Evolutionary conservation across 2,113 vertebrate genomes (phyloP), one percentile per base, ranked within the genome.

Genomic region (Phaetusa simplex): DNA sequence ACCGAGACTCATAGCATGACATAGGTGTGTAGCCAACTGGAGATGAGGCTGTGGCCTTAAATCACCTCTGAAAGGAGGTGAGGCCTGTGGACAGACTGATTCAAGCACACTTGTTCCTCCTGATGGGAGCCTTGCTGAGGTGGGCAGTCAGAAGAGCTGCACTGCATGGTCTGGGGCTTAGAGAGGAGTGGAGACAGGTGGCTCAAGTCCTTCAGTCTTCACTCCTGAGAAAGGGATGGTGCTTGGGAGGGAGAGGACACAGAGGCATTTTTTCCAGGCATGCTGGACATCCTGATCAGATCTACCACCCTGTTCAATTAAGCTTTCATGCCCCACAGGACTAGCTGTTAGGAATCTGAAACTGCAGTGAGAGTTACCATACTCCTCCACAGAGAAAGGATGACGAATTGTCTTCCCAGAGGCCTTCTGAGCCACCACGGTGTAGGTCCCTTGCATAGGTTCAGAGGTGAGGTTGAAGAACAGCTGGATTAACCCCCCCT

Each of bases 381-480:
- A 98, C 78, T 98, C 98, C 27, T 98, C 94, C 93, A 98, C 98
- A 4, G 72, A 89, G 94, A 98, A 98, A 30, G 32, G 1, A 14
- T 97, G 97, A 12, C 10, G 30, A 52, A 74, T 7, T 1, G 1
- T 95, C 8, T 21, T 64, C 20, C 95, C 96, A 12, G 94, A 90
- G 12, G 71, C 24, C 61, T 97, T 97, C 77, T 95, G 55, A 36
- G 72, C 96, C 74, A 98, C 94, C 59, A 98, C 86, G 2, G 26
- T 85, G 82, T 98, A 98, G 59, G 92, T 93, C 13, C 98, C 98
- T 83, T 88, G 86, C 12, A 91, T 49, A 21, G 98, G 98, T 95
- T 98, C 98, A 36, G 97, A 97, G 5, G 98, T 93, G 24, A 98
- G 98, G 38, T 79, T 94, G 42, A 98, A 98, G 70, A 59, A 91